Base-by-base conservation (phyloP, 1,140 invertebrate genomes). In the Tribolium madens region DNA sequence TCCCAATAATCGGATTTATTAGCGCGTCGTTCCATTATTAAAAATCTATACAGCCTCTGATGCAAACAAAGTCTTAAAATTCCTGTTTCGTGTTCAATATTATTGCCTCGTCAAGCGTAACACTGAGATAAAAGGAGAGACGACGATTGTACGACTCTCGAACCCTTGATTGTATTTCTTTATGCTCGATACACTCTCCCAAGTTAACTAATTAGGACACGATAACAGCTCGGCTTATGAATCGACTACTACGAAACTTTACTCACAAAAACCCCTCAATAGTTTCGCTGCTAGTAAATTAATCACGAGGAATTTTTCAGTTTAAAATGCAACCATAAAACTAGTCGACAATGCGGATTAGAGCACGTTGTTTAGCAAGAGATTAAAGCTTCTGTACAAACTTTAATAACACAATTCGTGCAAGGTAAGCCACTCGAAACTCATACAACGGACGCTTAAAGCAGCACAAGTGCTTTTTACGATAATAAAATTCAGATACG, bases 1-100 rank as follows among this genome's bases (percentile, higher is more conserved):
- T 17, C 6, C 18, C 17, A 26, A 57, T 57, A 57, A 42, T 57
- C 48, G 48, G 15, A 17, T 50, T 50, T 50, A 57, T 57, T 57
- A 57, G 17, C 3, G 17, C 1, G 52, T 64, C 26, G 21, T 13
- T n/a, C 57, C 21, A 33, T 33, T 36, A 64, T 64, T 64, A 33
- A 64, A 64, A 64, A 64, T 14, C 21, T 42, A 12, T 64, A 42
- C 36, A 42, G 36, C 36, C 9, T 9, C 36, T 42, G 36, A 42
- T 42, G 36, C 36, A 42, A 42, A 42, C 36, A 42, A 42, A 42
- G 36, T 42, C 36, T 42, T 57, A 57, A 57, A 57, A 57, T 57
- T 18, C 26, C 10, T 13, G 15, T 21, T 7, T 12, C 4, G 6
- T 18, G 14, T 64, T 33, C 26, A 64, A 36, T 64, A 13, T 64